Evolutionary conservation across 2,797 vertebrate species (phyloP).

Genomic region (Danionella dracula): DNA sequence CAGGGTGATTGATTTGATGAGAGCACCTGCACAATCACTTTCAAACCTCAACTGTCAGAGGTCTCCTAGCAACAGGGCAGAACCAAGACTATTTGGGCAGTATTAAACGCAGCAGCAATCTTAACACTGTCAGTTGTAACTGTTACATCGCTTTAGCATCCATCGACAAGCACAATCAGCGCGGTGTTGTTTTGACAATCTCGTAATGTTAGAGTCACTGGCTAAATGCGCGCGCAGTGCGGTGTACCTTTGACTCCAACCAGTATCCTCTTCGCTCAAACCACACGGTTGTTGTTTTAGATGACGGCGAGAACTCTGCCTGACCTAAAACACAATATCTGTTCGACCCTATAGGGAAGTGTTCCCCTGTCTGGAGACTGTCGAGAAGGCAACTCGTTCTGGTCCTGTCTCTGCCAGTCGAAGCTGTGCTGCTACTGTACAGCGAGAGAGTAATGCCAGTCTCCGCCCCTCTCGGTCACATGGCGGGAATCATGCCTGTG

Average conservation of each 20-base stretch:
- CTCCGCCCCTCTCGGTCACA: conserved; percentile 68
- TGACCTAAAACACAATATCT: not conserved
- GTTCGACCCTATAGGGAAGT: not conserved
- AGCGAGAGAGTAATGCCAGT: conserved; percentile 57
- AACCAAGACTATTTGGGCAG: conserved; percentile 41
- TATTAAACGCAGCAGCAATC: conserved; percentile 6
- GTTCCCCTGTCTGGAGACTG: not conserved
- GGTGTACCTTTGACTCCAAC: not conserved
- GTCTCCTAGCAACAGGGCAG: conserved; percentile 76
- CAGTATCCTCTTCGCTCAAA: not conserved
- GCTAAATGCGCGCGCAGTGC: not conserved
- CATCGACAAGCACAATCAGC: not conserved
- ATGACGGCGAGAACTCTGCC: not conserved
- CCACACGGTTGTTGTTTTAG: not conserved
- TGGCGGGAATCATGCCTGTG: conserved; percentile 42
- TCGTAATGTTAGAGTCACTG: not conserved
- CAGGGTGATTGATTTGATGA: not conserved
- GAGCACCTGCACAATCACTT: conserved; percentile 44
- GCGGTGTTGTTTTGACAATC: not conserved
- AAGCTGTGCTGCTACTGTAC: conserved; percentile 53
- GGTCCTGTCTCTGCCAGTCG: conserved; percentile 21
- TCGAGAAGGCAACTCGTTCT: not conserved
- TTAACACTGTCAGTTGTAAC: not conserved
- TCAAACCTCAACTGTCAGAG: conserved; percentile 63
- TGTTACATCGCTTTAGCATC: not conserved